phyloP scores from a whole-genome alignment of 2,797 vertebrate species.

The Lindbergichthys nudifrons region DNA sequence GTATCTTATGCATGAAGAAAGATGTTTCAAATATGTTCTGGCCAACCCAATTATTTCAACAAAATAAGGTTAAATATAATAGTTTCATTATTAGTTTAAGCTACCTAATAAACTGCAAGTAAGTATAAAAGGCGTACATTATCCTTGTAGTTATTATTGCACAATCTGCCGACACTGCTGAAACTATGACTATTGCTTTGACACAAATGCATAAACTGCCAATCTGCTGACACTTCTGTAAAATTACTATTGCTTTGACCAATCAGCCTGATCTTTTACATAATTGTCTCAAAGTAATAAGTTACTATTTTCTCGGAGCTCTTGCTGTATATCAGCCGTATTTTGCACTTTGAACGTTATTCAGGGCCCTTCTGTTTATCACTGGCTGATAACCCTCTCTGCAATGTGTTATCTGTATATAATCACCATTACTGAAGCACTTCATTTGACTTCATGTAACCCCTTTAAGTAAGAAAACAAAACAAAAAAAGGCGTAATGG shows the following conservation, averaged over 20 bases:
- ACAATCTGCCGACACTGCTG: slow-evolving; percentile 6
- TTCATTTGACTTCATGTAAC: not conserved
- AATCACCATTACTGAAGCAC: not conserved
- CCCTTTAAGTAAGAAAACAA: not conserved
- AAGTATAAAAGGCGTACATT: not conserved
- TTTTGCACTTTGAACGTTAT: slow-evolving; percentile 54
- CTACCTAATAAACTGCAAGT: not conserved
- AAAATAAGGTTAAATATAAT: not conserved
- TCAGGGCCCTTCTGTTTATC: not conserved
- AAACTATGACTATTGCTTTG: slow-evolving; percentile 1
- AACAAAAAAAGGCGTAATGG: not conserved
- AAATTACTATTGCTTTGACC: not conserved
- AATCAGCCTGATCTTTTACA: slow-evolving; percentile 25
- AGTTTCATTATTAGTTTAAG: not conserved
- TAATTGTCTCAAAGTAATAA: slow-evolving; percentile 6
- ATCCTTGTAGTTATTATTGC: not conserved
- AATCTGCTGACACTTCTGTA: slow-evolving; percentile 15
- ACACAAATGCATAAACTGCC: no score
- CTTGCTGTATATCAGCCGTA: not conserved
- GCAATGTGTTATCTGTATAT: not conserved
- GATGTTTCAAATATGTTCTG: not conserved
- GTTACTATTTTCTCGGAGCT: slow-evolving; percentile 52
- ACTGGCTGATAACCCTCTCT: not conserved
- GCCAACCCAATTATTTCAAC: not conserved
- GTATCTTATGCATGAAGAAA: not conserved